Evolutionary conservation across 1,140 invertebrate genomes (phyloP).

Genomic region (Drosophila obscura): DNA sequence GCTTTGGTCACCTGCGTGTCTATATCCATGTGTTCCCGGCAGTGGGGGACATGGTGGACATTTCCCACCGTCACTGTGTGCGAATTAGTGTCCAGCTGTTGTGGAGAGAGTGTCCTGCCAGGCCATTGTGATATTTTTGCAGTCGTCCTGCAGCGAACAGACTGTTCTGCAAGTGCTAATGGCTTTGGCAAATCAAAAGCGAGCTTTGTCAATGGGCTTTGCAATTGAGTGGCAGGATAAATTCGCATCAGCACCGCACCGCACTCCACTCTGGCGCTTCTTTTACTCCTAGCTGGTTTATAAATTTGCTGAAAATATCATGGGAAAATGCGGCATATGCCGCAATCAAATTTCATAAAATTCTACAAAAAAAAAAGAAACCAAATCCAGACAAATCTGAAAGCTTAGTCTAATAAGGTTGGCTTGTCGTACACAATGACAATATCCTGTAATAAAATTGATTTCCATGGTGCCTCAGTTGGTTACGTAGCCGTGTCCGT

Average conservation of each 20-base stretch:
- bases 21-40: background rate
- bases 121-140: slow-evolving; percentile 56
- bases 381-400: no score
- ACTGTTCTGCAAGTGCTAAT: slow-evolving; percentile 47
- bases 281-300: no score
- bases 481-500: no score
- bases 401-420: no score
- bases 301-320: slow-evolving; percentile 42
- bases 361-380: no score
- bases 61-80: slow-evolving; percentile 14
- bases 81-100: slow-evolving; percentile 48
- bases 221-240: slow-evolving; percentile 53
- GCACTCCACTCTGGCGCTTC: background rate
- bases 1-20: slow-evolving; percentile 34
- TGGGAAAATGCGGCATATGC: no score
- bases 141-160: slow-evolving; percentile 2
- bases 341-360: no score
- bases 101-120: slow-evolving; percentile 2
- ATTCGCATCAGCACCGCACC: background rate
- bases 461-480: no score
- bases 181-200: slow-evolving; percentile 61
- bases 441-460: no score
- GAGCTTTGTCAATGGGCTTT: slow-evolving; percentile 58
- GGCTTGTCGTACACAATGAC: no score
- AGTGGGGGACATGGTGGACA: background rate